Percentiles rank a stretch among this genome's conserved stretches.
Evolutionary conservation across 2,888 invertebrate species (phyloP).

Genomic region (Polia nebulosa): DNA sequence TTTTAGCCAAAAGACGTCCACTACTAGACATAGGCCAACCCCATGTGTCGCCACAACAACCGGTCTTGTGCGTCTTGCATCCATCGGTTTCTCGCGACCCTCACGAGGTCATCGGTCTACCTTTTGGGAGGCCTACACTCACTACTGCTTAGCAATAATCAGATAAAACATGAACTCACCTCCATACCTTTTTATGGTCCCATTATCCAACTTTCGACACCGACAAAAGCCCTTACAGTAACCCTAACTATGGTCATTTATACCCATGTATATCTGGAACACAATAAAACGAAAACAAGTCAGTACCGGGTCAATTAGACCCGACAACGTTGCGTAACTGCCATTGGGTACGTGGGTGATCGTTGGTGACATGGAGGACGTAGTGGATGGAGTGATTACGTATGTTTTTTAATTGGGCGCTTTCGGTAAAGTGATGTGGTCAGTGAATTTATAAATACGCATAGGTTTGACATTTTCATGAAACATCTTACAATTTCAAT

Average conservation of each 20-base stretch:
- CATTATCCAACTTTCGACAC: conserved; percentile 27
- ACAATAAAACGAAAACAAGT: conserved; percentile 57
- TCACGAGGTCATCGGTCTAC: no score
- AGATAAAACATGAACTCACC: conserved; percentile 14
- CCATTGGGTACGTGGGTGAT: conserved; percentile 28
- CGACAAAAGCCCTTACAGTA: conserved; percentile 2
- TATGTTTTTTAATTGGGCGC: not conserved
- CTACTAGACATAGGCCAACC: no score
- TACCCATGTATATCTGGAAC: conserved; percentile 42
- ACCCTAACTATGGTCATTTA: conserved; percentile 40
- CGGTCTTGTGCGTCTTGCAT: no score
- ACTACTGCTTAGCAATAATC: no score
- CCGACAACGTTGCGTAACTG: conserved; percentile 56
- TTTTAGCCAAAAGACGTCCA: no score
- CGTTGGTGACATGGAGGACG: conserved; percentile 18
- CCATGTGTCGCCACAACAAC: no score
- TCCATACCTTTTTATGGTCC: conserved; percentile 18
- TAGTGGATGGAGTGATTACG: conserved; percentile 26
- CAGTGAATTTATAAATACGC: not conserved
- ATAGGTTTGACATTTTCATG: not conserved
- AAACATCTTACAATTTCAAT: no score
- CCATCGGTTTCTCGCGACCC: no score
- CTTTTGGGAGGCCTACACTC: no score
- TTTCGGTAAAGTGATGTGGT: not conserved
- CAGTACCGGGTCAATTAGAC: conserved; percentile 54